Conservation (phyloP, 2,113 vertebrate genomes). For the Brachionichthys hirsutus region DNA sequence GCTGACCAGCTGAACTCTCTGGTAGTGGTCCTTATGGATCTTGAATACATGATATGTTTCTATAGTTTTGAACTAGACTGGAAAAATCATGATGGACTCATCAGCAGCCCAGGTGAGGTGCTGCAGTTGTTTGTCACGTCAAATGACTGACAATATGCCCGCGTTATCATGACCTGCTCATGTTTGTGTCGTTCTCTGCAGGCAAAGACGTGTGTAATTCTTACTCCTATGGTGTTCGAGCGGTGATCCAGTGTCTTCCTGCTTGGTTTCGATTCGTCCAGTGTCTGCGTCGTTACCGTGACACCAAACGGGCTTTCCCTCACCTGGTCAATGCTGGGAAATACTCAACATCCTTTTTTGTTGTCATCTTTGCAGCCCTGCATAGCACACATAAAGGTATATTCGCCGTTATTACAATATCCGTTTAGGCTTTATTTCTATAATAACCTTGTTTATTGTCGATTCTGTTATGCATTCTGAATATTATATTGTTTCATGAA, state of each 20-base stretch:
- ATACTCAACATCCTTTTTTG: slow-evolving; percentile 99
- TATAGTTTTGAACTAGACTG: slow-evolving; percentile 96
- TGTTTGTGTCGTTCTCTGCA: slow-evolving; percentile 14
- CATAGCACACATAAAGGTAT: slow-evolving; percentile 93
- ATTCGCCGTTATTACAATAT: background rate
- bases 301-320: slow-evolving; percentile 95
- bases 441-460: background rate
- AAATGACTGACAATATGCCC: background rate
- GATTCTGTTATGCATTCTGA: background rate
- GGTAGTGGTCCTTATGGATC: slow-evolving; percentile 90
- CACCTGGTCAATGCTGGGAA: slow-evolving; percentile 97
- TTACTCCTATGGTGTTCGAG: slow-evolving; percentile 94
- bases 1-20: slow-evolving; percentile 98
- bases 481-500: background rate
- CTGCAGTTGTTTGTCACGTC: background rate
- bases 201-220: slow-evolving; percentile 79
- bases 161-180: background rate
- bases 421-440: too few relatives aligned
- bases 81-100: slow-evolving; percentile 77
- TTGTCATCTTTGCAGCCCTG: slow-evolving; percentile 92
- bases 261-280: slow-evolving; percentile 98
- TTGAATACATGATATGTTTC: slow-evolving; percentile 99
- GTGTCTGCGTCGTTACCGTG: slow-evolving; percentile 96
- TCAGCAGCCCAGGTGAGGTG: slow-evolving; percentile 54
- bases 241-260: slow-evolving; percentile 95